Evolutionary conservation across 2,797 vertebrate species (phyloP), one percentile per base, ranked within the genome.

Genomic region (Trachurus trachurus): DNA sequence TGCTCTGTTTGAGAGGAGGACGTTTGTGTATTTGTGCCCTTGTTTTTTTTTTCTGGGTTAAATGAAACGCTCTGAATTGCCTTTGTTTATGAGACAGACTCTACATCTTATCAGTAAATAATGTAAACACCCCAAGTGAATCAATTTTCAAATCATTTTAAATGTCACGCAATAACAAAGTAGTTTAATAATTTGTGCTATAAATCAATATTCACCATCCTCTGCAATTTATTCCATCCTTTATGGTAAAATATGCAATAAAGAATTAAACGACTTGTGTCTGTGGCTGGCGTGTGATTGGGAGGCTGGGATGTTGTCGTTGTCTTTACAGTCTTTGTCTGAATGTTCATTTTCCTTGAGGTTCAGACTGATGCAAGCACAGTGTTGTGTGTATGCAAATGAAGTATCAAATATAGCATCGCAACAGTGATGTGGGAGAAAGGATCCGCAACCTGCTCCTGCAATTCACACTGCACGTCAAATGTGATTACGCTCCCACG

Each of bases 401-500:
- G 16, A 88, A 65, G 71, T 29, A 81, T 86, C 75, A 85, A 89
- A 91, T 83, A 87, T 77, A 86, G 84, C 71, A 78, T 74, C 21
- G 10, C 68, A 69, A 75, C 8, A 12, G 69, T 47, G 40, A 75
- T 50, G 85, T 86, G 84, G 39, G 77, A 81, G 80, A 80, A 68
- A 60, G 53, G 64, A 80, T 65, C 45, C 31, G 42, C 60, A 80
- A 66, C 67, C 81, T 44, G 66, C 85, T 64, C 63, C 74, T 69
- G 75, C 74, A 78, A 85, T 87, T 89, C 81, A 79, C 90, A 86
- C 88, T 53, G 61, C 76, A 45, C 86, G 79, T 84, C 91, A 84
- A 89, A 92, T 88, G 92, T 80, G 87, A 90, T 93, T 89, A 88
- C 13, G 59, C 78, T 84, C 84, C 85, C 74, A 84, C 82, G 31